Evolutionary conservation across 2,888 invertebrate genomes (phyloP).

Genomic region (Amphipyra tragopoginis): DNA sequence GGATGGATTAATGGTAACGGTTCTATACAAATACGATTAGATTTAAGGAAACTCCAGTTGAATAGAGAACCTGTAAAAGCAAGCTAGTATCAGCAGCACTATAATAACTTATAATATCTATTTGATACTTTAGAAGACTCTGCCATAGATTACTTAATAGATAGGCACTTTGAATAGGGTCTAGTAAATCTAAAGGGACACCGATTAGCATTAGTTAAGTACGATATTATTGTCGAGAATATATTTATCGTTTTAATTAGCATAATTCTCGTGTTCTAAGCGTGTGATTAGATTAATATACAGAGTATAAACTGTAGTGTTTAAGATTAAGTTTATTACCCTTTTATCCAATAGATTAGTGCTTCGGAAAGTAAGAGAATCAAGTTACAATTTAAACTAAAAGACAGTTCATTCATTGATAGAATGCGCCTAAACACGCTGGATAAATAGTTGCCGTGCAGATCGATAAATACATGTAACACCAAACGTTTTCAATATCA

Average conservation of each 20-base stretch:
- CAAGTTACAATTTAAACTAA: not conserved
- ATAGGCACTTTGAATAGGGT: constrained; percentile 19
- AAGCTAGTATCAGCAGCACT: too few species aligned
- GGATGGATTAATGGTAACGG: too few species aligned
- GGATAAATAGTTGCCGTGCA: not conserved
- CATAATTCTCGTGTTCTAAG: constrained; percentile 15
- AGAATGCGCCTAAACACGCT: not conserved
- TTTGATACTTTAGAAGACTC: not conserved
- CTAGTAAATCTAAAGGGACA: constrained; percentile 15
- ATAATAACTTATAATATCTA: too few species aligned
- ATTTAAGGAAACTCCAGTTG: too few species aligned
- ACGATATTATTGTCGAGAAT: constrained; percentile 21
- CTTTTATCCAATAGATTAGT: not conserved
- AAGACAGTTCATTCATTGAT: not conserved
- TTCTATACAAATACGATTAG: too few species aligned
- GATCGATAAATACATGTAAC: constrained; percentile 2
- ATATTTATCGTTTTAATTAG: constrained; percentile 34
- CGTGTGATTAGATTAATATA: constrained; percentile 7
- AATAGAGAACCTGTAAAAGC: too few species aligned
- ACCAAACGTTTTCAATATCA: not conserved
- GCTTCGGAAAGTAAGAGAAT: not conserved
- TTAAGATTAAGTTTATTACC: not conserved
- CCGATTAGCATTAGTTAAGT: constrained; percentile 25
- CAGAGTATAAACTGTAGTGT: constrained; percentile 1
- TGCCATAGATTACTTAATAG: constrained; percentile 7